phyloP scores from a whole-genome alignment of 30 jellyfish, hydroid and myxozoan species.

The Aurelia aurita complex sp. Pacific region DNA sequence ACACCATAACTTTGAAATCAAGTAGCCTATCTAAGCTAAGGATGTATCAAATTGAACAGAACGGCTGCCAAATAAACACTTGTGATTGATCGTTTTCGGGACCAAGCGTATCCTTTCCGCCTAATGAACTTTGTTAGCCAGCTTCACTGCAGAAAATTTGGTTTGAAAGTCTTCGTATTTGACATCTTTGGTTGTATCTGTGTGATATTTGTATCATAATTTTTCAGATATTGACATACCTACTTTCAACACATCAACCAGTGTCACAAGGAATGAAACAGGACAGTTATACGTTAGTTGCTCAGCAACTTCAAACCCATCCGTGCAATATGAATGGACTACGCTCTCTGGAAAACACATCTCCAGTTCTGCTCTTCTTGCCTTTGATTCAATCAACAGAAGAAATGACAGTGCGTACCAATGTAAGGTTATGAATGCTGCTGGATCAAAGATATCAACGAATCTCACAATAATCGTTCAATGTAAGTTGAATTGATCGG shows the following conservation, averaged over 20 bases:
- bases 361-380: constrained; percentile 20
- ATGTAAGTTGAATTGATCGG: constrained; percentile 25
- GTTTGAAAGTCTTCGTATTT: no score
- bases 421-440: constrained; percentile 33
- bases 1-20: no score
- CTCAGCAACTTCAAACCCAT: constrained; percentile 3
- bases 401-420: constrained; percentile 12
- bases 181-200: no score
- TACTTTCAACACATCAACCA: constrained; percentile 13
- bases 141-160: no score
- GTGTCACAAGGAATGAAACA: not conserved
- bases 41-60: no score
- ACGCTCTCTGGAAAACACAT: constrained; percentile 7
- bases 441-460: constrained; percentile 27
- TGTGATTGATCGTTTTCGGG: no score
- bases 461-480: constrained; percentile 37
- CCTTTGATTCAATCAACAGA: constrained; percentile 16
- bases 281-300: constrained; percentile 12
- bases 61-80: no score
- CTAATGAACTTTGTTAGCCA: no score
- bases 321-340: constrained; percentile 18
- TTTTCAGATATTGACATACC: constrained; percentile 50
- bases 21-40: no score
- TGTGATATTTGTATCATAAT: no score
- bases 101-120: no score